Evolutionary conservation across 2,797 vertebrate species (phyloP).

Genomic region (Chrysocyon brachyurus): DNA sequence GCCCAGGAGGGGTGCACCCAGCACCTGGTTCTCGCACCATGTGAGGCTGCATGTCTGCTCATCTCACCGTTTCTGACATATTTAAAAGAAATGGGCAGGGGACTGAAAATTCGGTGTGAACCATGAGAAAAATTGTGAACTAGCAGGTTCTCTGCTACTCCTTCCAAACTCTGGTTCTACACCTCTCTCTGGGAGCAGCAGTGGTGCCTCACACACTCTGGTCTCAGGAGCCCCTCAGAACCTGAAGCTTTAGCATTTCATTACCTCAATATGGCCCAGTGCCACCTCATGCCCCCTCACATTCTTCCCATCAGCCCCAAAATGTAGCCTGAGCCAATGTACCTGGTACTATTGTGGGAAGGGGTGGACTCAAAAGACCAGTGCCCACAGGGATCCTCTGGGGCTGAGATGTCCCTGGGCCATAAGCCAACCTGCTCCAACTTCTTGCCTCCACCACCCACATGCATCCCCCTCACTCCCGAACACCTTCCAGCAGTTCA

Average conservation of each 20-base stretch:
- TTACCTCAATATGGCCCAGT: not conserved
- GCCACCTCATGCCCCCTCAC: fast-evolving
- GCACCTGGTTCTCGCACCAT: not conserved
- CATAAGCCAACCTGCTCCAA: not conserved
- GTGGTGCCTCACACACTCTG: not conserved
- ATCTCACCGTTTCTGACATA: constrained; percentile 53
- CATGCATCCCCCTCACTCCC: not conserved
- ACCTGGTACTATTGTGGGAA: not conserved
- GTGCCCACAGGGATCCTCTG: not conserved
- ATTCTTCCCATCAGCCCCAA: not conserved
- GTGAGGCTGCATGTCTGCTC: constrained; percentile 55
- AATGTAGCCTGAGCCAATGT: not conserved
- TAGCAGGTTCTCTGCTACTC: constrained; percentile 67
- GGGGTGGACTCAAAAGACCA: not conserved
- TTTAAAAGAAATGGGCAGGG: not conserved
- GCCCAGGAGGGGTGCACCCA: not conserved
- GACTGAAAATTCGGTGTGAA: constrained; percentile 17
- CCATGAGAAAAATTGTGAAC: constrained; percentile 78
- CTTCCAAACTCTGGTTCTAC: constrained; percentile 60
- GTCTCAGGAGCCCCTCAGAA: not conserved
- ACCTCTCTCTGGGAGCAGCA: constrained; percentile 42
- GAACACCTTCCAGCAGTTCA: not conserved
- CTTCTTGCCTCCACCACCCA: not conserved
- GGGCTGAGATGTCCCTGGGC: not conserved
- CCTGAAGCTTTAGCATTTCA: not conserved